Evolutionary conservation across 2,113 vertebrate species (phyloP), one percentile per base, ranked within the genome.

Genomic region (Chitala chitala): DNA sequence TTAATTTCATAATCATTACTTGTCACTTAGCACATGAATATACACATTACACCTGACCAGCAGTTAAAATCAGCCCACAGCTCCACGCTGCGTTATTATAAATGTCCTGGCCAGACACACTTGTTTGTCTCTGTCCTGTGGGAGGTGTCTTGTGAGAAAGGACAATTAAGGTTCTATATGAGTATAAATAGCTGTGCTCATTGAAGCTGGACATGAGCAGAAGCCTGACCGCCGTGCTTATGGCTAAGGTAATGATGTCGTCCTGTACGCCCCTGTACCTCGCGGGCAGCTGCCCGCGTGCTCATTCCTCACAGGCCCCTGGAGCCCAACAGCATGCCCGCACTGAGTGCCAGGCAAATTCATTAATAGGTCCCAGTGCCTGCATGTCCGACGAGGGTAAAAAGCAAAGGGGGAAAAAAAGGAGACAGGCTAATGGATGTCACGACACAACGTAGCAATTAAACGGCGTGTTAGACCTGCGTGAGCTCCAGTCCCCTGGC

Each of bases 161-260:
- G 68, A 69, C 46, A 69, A 69, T 69, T 36, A 33, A 53, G 68
- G 46, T 26, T 31, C 33, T 53, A n/a, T 69, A 51, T 51, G 53
- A 26, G 68, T 69, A 69, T 69, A 69, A 69, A 69, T 69, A 69
- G 46, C 68, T 10, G 26, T 22, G 48, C 26, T 51, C 68, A 53
- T 33, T 31, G 46, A 69, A 15, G 68, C 26, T 51, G 68, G 68
- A 33, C 44, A 50, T 53, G 24, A 33, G 17, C 44, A 7, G 29
- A 50, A 51, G 26, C 22, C 68, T 33, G 68, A 8, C 68, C 48
- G 29, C 48, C 68, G 46, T 2, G 46, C 48, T 51, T 42, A 51
- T 42, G 10, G 46, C 46, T n/a, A 42, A 51, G 46, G 17, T 42
- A 33, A 31, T 51, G 36, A 69, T 20, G 13, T 53, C 26, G 24